phyloP scores from a whole-genome alignment of 2,113 vertebrate species.

The Meleagris gallopavo region DNA sequence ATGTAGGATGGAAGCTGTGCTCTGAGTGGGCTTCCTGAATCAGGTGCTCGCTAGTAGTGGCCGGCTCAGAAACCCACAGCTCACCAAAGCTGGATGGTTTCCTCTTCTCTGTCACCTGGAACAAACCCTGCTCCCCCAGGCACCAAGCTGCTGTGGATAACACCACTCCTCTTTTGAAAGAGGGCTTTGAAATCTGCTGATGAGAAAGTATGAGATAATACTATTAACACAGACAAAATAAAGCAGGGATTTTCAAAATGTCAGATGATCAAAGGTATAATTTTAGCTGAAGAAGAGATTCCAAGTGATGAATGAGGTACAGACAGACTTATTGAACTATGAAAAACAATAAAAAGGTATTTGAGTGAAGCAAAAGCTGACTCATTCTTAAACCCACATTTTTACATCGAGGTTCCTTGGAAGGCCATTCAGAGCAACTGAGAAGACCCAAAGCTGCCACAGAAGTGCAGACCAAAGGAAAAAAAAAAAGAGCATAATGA shows the following conservation, averaged over 20 bases:
- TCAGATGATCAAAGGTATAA: background rate
- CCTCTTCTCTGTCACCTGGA: background rate
- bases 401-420: background rate
- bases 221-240: background rate
- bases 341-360: background rate
- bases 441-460: background rate
- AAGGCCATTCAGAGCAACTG: background rate
- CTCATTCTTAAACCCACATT: slow-evolving; percentile 23
- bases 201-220: background rate
- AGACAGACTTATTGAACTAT: background rate
- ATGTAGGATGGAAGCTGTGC: background rate
- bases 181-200: background rate
- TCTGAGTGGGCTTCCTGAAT: background rate
- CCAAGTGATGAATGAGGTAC: background rate
- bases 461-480: background rate
- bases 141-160: background rate
- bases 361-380: slow-evolving; percentile 21
- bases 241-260: slow-evolving; percentile 24
- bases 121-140: background rate
- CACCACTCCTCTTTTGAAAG: background rate
- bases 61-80: background rate
- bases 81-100: background rate
- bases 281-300: slow-evolving; percentile 44
- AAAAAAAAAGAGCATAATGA: background rate
- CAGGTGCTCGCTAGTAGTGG: background rate